These are phyloP conservation scores for Meghimatium bilineatum DNA, from an alignment of 2,888 invertebrate genomes.

Conservation along the genomic window DNA sequence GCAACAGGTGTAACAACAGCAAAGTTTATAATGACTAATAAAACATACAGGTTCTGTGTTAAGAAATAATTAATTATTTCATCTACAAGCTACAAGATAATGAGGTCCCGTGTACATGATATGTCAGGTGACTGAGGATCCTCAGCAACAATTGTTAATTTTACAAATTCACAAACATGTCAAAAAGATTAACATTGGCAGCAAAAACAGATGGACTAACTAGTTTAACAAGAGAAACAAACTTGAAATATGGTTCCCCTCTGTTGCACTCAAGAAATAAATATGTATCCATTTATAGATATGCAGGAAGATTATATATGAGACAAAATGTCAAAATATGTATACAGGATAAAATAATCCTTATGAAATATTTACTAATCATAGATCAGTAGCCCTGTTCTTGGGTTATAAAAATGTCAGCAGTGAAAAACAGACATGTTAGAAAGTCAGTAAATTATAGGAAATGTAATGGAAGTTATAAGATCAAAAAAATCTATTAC, in stretches of 20 bases:
- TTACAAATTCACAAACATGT: neutral
- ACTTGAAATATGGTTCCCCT: neutral
- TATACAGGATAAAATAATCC: neutral
- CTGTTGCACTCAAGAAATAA: neutral
- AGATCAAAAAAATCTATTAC: neutral
- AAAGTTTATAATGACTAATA: neutral
- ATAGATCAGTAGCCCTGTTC: neutral
- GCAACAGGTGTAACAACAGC: neutral
- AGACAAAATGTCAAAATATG: neutral
- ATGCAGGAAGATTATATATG: neutral
- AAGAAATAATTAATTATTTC: neutral
- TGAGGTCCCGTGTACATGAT: conserved; percentile 3
- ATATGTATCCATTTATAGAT: neutral
- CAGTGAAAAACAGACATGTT: neutral
- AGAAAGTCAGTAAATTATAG: neutral
- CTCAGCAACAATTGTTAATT: neutral
- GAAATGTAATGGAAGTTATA: neutral
- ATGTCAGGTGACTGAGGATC: conserved; percentile 7
- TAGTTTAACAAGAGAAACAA: neutral
- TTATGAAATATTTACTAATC: neutral
- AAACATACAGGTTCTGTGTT: neutral
- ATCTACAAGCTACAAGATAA: neutral
- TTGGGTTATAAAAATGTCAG: neutral
- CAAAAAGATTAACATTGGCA: neutral
- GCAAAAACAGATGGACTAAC: neutral